These are phyloP conservation scores for Pelodytes ibericus DNA, from an alignment of 2,797 vertebrate genomes.

Conservation along the genomic window DNA sequence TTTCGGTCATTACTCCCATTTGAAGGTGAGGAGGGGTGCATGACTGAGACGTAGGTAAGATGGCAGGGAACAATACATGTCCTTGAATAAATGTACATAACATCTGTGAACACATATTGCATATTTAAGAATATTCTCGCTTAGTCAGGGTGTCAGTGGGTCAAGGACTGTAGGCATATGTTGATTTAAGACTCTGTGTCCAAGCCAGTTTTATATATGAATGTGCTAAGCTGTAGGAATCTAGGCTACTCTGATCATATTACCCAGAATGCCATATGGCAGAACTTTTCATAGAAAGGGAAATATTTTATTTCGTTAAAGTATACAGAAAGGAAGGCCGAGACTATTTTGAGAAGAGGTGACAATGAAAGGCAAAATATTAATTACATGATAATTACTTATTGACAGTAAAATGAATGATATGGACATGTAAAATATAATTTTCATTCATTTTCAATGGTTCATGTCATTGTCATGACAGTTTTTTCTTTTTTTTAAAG, in stretches of 20 bases:
- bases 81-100: neutral
- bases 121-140: slow-evolving; percentile 2
- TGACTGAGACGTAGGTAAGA: too few relatives aligned
- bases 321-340: neutral
- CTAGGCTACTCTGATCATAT: slow-evolving; percentile 24
- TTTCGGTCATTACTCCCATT: too few relatives aligned
- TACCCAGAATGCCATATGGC: slow-evolving; percentile 21
- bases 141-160: neutral
- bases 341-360: neutral
- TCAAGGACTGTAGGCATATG: slow-evolving; percentile 15
- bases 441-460: too few relatives aligned
- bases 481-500: too few relatives aligned
- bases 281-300: slow-evolving; percentile 30
- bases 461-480: too few relatives aligned
- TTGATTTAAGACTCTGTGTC: slow-evolving; percentile 13
- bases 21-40: too few relatives aligned
- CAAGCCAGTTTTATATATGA: slow-evolving; percentile 31
- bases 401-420: neutral
- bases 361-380: slow-evolving; percentile 10
- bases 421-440: too few relatives aligned
- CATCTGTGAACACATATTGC: neutral
- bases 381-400: neutral
- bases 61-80: too few relatives aligned
- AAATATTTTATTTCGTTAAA: slow-evolving; percentile 31
- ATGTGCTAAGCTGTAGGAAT: slow-evolving; percentile 37